Evolutionary conservation across 2,888 invertebrate genomes (phyloP).

Genomic region (Drosophila tripunctata): DNA sequence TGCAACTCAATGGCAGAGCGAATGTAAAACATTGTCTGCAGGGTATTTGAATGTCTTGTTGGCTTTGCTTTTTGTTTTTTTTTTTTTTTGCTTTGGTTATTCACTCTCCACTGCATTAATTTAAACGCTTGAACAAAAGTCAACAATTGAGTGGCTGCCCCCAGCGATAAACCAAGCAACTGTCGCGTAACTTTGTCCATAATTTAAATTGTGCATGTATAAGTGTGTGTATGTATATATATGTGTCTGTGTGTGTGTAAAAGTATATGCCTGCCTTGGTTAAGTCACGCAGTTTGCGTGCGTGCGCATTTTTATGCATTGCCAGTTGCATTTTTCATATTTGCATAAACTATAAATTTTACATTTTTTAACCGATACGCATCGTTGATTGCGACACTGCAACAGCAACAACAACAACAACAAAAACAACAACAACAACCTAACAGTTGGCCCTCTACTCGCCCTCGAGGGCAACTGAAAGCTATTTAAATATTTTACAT

Average conservation of each 20-base stretch:
- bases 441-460: conserved; percentile 16
- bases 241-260: conserved; percentile 21
- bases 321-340: conserved; percentile 80
- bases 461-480: conserved; percentile 41
- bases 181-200: conserved; percentile 77
- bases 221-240: conserved; percentile 25
- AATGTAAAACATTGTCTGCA: conserved; percentile 2
- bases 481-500: conserved; percentile 73
- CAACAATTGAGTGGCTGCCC: conserved; percentile 67
- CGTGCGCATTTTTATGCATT: conserved; percentile 81
- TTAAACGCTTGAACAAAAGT: conserved; percentile 73
- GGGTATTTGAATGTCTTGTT: conserved; percentile 17
- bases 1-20: neutral
- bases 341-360: conserved; percentile 80
- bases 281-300: conserved; percentile 77
- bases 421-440: conserved; percentile 21
- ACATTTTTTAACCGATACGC: conserved; percentile 80
- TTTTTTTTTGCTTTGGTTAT: neutral
- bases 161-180: conserved; percentile 75
- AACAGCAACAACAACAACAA: conserved; percentile 24
- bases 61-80: neutral
- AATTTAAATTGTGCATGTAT: conserved; percentile 58
- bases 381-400: conserved; percentile 73
- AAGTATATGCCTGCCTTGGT: conserved; percentile 48
- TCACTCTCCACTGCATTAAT: conserved; percentile 42